Evolutionary conservation across 1,140 invertebrate species (phyloP).

Genomic region (Drosophila navojoa): DNA sequence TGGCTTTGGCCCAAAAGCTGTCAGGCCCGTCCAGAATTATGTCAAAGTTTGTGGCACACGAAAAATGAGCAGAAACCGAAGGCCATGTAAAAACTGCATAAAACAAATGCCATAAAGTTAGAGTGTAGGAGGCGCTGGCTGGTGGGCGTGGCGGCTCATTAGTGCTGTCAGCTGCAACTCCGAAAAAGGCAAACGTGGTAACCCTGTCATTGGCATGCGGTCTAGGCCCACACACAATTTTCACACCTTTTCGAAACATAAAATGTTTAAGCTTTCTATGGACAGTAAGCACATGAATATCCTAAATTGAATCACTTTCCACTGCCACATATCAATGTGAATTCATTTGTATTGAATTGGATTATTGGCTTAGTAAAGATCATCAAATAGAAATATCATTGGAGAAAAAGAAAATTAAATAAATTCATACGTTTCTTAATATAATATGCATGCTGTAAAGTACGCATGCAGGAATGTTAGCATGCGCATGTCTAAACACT

Average conservation of each 20-base stretch:
- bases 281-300: neutral
- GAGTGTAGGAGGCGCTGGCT: conserved; percentile 17
- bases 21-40: conserved; percentile 75
- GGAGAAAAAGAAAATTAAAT: too few species aligned
- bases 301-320: neutral
- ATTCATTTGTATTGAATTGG: neutral
- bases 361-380: neutral
- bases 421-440: too few species aligned
- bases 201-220: conserved; percentile 59
- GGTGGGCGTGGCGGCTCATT: conserved; percentile 60
- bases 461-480: too few species aligned
- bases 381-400: too few species aligned
- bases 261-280: neutral
- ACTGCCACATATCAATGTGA: neutral
- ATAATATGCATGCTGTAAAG: too few species aligned
- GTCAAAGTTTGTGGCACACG: conserved; percentile 73
- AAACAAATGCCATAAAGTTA: conserved; percentile 73
- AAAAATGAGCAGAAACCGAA: conserved; percentile 37
- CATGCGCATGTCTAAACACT: too few species aligned
- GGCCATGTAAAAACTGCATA: conserved; percentile 62
- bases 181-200: conserved; percentile 13
- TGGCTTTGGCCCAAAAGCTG: conserved; percentile 54
- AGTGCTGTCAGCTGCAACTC: conserved; percentile 67
- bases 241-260: neutral
- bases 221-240: conserved; percentile 19